Base-by-base conservation (phyloP, 37 sponge, comb jelly and placozoan genomes). In the Beroe forskalii region DNA sequence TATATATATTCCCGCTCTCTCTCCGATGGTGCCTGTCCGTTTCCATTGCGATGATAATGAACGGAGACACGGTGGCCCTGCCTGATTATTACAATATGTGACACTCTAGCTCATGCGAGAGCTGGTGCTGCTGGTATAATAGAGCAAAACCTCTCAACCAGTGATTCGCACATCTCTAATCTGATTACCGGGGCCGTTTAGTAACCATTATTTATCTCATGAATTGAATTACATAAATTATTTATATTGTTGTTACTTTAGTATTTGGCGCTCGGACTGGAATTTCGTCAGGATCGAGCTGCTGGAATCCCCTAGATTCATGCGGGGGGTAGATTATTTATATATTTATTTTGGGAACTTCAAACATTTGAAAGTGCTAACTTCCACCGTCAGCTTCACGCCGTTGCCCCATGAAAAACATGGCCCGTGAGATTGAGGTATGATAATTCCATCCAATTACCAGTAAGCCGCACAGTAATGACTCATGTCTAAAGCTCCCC, bases 211-310 rank as follows among this genome's bases (percentile, higher is more conserved):
- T 69, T 36, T 69, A 6, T 32, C 72, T 17, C 38, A 27, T 69
- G 38, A 69, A 69, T 69, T 69, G 72, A 32, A 32, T 69, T 69
- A 69, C 72, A 69, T 32, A 69, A 32, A 69, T 69, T 36, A 69
- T 69, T 69, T 48, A 48, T 48, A 48, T 48, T 48, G 55, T 48
- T 48, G 12, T 12, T 17, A 17, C 12, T 48, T 48, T 48, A 48
- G 55, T 48, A 48, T 48, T 48, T 48, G 55, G 55, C 55, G 55
- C n/a, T n/a, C n/a, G n/a, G n/a, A n/a, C n/a, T 48, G 55, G 12
- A 48, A 48, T 48, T 48, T 12, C 55, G 12, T 48, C 55, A 12
- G 12, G 12, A 12, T 12, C 55, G 55, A 17, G 12, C 55, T 12
- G 12, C 12, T 48, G 12, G 55, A 17, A 6, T 6, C 12, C 55